phyloP scores from a whole-genome alignment of 2,113 vertebrate species.

The Trichomycterus rosablanca region DNA sequence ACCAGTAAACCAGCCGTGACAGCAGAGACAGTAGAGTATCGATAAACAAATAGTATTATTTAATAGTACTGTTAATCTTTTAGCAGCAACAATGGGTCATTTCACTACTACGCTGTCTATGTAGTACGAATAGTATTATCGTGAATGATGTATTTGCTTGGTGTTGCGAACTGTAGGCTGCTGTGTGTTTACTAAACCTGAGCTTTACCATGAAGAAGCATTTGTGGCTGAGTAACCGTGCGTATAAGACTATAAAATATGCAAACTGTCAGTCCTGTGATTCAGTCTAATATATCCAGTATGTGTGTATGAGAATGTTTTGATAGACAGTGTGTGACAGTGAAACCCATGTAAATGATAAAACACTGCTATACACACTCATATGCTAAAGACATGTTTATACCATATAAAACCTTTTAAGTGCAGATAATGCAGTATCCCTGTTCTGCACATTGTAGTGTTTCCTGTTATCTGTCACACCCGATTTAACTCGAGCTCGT shows the following conservation, averaged over 20 bases:
- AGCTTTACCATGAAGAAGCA: neutral
- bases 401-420: too few species aligned
- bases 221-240: conserved; percentile 23
- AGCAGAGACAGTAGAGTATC: too few species aligned
- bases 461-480: neutral
- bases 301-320: neutral
- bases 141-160: conserved; percentile 14
- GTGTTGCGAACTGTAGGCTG: conserved; percentile 15
- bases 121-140: too few species aligned
- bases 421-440: neutral
- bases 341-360: too few species aligned
- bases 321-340: too few species aligned
- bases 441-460: neutral
- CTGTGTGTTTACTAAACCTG: too few species aligned
- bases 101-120: too few species aligned
- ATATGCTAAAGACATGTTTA: too few species aligned
- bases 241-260: neutral
- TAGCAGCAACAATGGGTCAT: too few species aligned
- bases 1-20: conserved; percentile 8
- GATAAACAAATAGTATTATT: too few species aligned
- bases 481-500: neutral
- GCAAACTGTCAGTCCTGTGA: neutral
- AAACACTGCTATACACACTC: too few species aligned
- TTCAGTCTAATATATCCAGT: neutral
- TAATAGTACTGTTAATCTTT: too few species aligned